Conservation (phyloP, 1,140 invertebrate genomes). For the Drosophila orena region DNA sequence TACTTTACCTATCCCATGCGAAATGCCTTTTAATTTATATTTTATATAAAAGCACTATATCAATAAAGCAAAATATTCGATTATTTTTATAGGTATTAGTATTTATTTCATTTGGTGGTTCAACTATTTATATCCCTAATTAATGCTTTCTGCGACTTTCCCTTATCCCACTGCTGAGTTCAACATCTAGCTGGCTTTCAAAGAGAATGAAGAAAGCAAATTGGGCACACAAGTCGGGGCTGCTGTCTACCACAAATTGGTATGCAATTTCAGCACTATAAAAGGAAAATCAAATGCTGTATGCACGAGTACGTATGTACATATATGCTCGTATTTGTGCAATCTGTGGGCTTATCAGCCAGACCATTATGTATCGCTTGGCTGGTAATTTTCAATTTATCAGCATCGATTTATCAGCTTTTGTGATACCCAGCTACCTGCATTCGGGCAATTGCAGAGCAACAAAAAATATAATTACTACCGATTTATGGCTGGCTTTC, state of each 20-base stretch:
- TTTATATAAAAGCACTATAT: neutral
- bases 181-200: slow-evolving; percentile 21
- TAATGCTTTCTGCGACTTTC: neutral
- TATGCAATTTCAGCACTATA: slow-evolving; percentile 64
- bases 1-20: too few relatives aligned
- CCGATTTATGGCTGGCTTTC: slow-evolving; percentile 68
- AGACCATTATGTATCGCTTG: slow-evolving; percentile 25
- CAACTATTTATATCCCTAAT: neutral
- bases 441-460: slow-evolving; percentile 53
- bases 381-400: slow-evolving; percentile 79
- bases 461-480: slow-evolving; percentile 73
- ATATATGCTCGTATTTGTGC: too few relatives aligned
- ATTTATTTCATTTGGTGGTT: neutral
- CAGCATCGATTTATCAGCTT: slow-evolving; percentile 71
- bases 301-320: slow-evolving; percentile 5
- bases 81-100: neutral
- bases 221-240: slow-evolving; percentile 3
- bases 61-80: too few relatives aligned
- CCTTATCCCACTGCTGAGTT: neutral
- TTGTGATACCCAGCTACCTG: slow-evolving; percentile 39
- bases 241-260: slow-evolving; percentile 46
- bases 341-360: slow-evolving; percentile 10
- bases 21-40: neutral
- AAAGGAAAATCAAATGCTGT: slow-evolving; percentile 44
- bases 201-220: slow-evolving; percentile 5